Percentiles rank a stretch among this genome's conserved stretches.
Conservation (phyloP, 2,797 vertebrate genomes). For the Gallinago stenura region DNA sequence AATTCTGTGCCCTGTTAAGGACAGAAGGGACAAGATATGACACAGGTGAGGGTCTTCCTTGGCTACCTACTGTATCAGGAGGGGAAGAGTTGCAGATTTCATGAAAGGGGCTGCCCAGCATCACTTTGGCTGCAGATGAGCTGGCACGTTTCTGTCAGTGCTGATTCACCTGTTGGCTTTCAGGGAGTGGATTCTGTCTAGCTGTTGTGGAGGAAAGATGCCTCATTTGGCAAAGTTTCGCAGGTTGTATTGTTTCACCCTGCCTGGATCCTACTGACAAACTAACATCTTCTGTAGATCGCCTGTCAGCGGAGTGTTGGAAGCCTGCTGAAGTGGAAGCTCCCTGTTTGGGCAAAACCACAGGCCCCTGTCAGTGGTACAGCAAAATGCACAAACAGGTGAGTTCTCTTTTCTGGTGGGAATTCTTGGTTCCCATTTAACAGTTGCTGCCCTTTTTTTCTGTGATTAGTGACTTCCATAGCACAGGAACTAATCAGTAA, state of each 20-base stretch:
- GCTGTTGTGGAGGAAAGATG: neutral
- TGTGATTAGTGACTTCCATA: neutral
- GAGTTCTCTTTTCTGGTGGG: conserved; percentile 31
- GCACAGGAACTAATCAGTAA: neutral
- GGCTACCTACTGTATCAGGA: neutral
- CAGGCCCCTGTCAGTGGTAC: conserved; percentile 72
- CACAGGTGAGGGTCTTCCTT: neutral
- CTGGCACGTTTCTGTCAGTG: neutral
- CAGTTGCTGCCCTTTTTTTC: neutral
- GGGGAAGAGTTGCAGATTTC: neutral
- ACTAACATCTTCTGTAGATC: conserved; percentile 29
- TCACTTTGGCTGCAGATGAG: neutral
- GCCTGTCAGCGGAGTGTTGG: conserved; percentile 65
- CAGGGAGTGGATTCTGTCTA: neutral
- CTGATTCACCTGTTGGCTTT: neutral
- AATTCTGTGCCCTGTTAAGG: neutral
- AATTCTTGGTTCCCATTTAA: neutral
- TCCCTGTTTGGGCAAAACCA: conserved; percentile 62
- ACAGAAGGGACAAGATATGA: neutral
- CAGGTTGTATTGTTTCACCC: neutral
- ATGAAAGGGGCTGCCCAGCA: neutral
- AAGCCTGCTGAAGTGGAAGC: conserved; percentile 60
- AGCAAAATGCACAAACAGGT: conserved; percentile 68
- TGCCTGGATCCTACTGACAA: neutral
- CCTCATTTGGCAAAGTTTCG: neutral